Evolutionary conservation across 64 coral and sea anemone genomes (phyloP).

Genomic region (Porites lutea): DNA sequence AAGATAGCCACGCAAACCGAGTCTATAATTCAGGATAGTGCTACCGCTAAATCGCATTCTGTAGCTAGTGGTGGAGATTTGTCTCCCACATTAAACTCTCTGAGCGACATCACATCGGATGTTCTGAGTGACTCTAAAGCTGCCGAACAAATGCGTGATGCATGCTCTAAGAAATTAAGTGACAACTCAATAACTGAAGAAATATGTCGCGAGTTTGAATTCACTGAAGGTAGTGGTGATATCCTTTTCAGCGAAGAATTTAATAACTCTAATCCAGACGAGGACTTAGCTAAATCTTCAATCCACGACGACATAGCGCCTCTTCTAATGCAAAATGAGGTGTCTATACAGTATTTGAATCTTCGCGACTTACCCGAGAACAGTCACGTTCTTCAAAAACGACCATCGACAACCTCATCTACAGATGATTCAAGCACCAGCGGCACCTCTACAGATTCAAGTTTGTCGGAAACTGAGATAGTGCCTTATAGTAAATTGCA

Average conservation of each 20-base stretch:
- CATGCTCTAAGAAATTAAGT: not conserved
- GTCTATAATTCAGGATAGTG: not conserved
- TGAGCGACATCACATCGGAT: conserved; percentile 41
- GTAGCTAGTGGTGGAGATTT: not conserved
- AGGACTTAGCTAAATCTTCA: not conserved
- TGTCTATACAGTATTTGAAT: conserved; percentile 3
- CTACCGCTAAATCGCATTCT: not conserved
- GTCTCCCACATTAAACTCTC: conserved; percentile 1
- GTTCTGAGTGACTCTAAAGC: conserved; percentile 28
- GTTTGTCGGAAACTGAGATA: conserved; percentile 32
- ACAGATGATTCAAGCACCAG: conserved; percentile 26
- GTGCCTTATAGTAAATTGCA: conserved; percentile 37
- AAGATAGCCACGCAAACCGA: not conserved
- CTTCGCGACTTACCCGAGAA: conserved; percentile 23
- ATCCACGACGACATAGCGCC: conserved; percentile 22
- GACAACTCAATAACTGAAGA: conserved; percentile 29
- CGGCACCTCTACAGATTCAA: conserved; percentile 27
- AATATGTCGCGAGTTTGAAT: conserved; percentile 23
- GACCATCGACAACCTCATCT: not conserved
- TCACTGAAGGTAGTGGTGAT: not conserved
- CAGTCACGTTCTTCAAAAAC: conserved; percentile 11
- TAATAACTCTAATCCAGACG: not conserved
- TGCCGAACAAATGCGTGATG: not conserved
- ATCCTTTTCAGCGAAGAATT: not conserved
- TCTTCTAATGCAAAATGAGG: conserved; percentile 4